Evolutionary conservation across 2,888 invertebrate genomes (phyloP).

Genomic region (Scaeva pyrastri): DNA sequence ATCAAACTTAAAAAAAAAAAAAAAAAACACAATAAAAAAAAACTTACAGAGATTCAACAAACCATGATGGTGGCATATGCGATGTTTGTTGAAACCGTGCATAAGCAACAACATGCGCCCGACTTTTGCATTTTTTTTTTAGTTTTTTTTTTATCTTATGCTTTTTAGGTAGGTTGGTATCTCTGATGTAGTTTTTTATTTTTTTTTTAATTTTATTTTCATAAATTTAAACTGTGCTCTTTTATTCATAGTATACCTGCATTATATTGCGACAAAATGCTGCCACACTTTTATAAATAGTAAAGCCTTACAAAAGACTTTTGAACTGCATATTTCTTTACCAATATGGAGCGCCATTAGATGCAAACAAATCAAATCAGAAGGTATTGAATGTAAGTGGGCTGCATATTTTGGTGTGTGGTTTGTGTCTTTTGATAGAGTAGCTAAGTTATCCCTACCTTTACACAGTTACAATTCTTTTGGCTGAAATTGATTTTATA

Average conservation of each 20-base stretch:
- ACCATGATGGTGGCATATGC: conserved; percentile 35
- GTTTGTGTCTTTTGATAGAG: neutral
- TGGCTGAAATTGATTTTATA: conserved; percentile 23
- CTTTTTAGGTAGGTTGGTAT: neutral
- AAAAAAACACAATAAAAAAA: conserved; percentile 23
- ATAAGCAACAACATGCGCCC: conserved; percentile 36
- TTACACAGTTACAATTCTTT: neutral
- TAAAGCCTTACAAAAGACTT: conserved; percentile 62
- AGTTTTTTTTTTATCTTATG: conserved; percentile 33
- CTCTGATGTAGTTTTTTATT: no score
- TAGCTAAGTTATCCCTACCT: no score
- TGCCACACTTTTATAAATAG: conserved; percentile 20
- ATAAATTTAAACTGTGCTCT: conserved; percentile 46
- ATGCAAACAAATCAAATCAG: conserved; percentile 6
- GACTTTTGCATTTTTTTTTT: conserved; percentile 40
- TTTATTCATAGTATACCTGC: conserved; percentile 33
- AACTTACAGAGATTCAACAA: conserved; percentile 65
- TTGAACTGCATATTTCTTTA: conserved; percentile 47
- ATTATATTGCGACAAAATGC: conserved; percentile 53
- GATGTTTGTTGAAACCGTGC: conserved; percentile 8
- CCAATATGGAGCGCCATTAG: conserved; percentile 30
- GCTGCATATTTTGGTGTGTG: conserved; percentile 3
- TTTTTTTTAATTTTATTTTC: no score
- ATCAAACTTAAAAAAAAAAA: conserved; percentile 35
- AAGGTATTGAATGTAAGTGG: conserved; percentile 14